Evolutionary conservation across 1,140 invertebrate species (phyloP), one percentile per base, ranked within the genome.

Genomic region (Pachypeltis micranthus): DNA sequence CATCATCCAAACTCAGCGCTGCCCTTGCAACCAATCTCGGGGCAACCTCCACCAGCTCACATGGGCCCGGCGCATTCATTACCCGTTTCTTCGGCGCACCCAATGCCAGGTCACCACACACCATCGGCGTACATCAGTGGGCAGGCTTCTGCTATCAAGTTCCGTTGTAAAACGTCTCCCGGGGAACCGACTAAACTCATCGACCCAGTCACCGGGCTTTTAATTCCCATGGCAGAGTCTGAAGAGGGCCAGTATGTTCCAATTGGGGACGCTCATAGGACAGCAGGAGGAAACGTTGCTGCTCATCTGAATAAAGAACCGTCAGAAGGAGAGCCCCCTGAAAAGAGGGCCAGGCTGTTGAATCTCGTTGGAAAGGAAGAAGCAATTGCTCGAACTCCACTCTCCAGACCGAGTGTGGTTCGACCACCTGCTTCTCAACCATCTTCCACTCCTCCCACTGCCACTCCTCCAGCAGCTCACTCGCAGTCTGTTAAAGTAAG

Each of bases 171-270:
- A 51, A 23, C 39, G 26, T 44, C 44, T 39, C 7, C 61, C 51
- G 67, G 73, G 27, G 83, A 84, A 67, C 80, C 82, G 1, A 83
- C 79, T 68, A 80, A 77, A 14, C 70, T 88, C 10, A 85, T 88
- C 25, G 87, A 89, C 76, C 86, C 87, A 0, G 85, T 87, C 0
- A 90, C 86, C 1, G 88, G 87, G 10, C 76, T 86, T 67, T 74
- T 90, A 39, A 85, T 83, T 51, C 83, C 81, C 0, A 83, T 86
- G 79, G 75, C 82, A 67, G 83, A 86, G 67, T 84, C 82, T 28
- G 85, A 86, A 69, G 86, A 88, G 69, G 85, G 83, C 19, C 81
- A 81, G 58, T 85, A 86, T 69, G 80, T 86, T 59, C 83, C 84
- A 12, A 76, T 85, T 1, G 75, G 79, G 0, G 72, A 74, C 2